These are phyloP conservation scores for Phyllotreta striolata DNA, from an alignment of 2,888 invertebrate genomes.

Conservation along the genomic window DNA sequence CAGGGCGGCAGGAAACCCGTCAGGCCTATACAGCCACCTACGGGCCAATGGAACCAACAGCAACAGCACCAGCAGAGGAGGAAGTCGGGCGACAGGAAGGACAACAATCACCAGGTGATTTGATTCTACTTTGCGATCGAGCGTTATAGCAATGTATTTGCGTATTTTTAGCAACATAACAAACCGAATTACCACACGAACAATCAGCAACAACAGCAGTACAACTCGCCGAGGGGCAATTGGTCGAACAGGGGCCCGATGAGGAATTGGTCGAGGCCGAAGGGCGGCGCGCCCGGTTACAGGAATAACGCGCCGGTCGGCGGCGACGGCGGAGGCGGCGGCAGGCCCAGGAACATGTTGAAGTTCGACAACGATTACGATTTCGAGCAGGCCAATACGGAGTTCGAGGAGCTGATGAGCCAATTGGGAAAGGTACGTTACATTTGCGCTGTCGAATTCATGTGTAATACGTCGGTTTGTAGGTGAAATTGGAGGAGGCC, in stretches of 20 bases:
- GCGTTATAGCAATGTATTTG: too few species aligned
- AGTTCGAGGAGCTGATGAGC: constrained; percentile 91
- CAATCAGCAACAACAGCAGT: constrained; percentile 20
- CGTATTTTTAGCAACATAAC: constrained; percentile 44
- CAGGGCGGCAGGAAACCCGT: constrained; percentile 57
- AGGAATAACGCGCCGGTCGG: constrained; percentile 44
- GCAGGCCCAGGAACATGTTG: constrained; percentile 70
- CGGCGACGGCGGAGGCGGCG: constrained; percentile 49
- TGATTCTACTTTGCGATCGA: too few species aligned
- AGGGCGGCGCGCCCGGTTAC: constrained; percentile 49
- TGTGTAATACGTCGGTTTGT: constrained; percentile 25
- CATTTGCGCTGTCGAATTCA: too few species aligned
- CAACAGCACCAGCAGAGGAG: constrained; percentile 51
- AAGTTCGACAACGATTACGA: constrained; percentile 98
- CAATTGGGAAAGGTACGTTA: constrained; percentile 86
- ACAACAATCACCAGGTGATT: constrained; percentile 48
- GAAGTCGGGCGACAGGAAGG: constrained; percentile 1
- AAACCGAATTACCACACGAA: constrained; percentile 10
- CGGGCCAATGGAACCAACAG: constrained; percentile 46
- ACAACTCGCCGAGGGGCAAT: constrained; percentile 37
- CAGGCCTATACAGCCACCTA: constrained; percentile 57
- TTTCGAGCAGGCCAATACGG: constrained; percentile 97
- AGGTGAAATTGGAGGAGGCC: constrained; percentile 54
- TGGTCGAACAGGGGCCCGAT: constrained; percentile 48
- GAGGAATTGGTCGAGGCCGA: constrained; percentile 47